Evolutionary conservation across 1,140 invertebrate species (phyloP), one percentile per base, ranked within the genome.

Genomic region (Diuraphis noxia): DNA sequence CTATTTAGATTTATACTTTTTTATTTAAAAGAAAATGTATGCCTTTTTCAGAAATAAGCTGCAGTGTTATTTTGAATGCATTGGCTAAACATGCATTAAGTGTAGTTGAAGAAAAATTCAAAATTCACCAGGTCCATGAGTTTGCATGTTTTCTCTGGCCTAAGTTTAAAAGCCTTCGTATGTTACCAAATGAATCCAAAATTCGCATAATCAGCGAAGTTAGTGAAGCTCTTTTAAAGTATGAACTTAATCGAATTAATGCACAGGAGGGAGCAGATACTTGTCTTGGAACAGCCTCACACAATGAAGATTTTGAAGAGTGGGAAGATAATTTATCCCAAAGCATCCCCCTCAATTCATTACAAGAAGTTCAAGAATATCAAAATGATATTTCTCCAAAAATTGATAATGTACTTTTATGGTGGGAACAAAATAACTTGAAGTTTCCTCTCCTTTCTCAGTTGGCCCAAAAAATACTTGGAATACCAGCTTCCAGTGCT

Each of bases 401-500:
- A 63, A 30, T n/a, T 25, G 56, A 63, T 30, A n/a, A 84, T 84
- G 34, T 84, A 21, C 34, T 84, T 21, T 30, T 23, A 84, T 84
- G 81, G 81, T 84, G 81, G 81, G 41, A 84, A 84, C 8, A 38
- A 40, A 40, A 84, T 40, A 43, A 38, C 21, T 84, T 34, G 21
- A 43, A 84, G 38, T 84, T 84, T 40, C 81, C 81, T 30, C 41
- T 84, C 21, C 25, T 84, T 23, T 40, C 81, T 40, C 17, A 84
- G 25, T 38, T 84, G 34, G 81, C 34, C 34, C 23, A 40, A 30
- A 38, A 84, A 38, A 84, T 84, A 40, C 81, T 84, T 30, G 38
- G 34, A 40, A 84, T 84, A 23, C 81, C 81, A 43, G 81, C 81
- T 43, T 41, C 81, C 19, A 84, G 81, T 84, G 81, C 81, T 23